A percentile compares a stretch with the other conserved stretches of the same genome.
phyloP scores from a whole-genome alignment of 53 echinoderm and acorn worm genomes.

The Pentamera pediparva region DNA sequence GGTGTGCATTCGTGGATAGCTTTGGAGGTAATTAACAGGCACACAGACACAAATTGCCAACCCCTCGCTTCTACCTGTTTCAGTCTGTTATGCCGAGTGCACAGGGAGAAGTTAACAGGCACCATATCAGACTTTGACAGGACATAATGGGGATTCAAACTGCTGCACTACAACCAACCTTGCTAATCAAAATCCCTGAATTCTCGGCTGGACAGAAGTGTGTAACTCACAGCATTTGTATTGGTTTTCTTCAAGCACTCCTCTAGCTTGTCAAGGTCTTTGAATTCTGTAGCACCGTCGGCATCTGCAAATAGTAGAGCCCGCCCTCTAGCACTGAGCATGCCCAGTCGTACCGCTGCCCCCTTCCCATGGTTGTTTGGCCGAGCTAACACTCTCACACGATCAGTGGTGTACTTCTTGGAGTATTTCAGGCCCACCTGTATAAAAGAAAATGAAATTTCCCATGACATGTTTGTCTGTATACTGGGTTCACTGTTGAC shows the following conservation, averaged over 20 bases:
- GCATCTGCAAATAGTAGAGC: slow-evolving; percentile 87
- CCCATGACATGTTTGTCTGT: no score
- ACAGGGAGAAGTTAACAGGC: no score
- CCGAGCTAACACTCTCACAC: slow-evolving; percentile 61
- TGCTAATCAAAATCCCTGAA: not conserved
- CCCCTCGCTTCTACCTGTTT: no score
- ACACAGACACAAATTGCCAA: no score
- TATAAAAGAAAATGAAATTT: not conserved
- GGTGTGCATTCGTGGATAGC: no score
- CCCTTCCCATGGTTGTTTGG: slow-evolving; percentile 85
- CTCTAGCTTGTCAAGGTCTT: slow-evolving; percentile 60
- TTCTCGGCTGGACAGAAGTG: no score
- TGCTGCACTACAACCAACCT: no score
- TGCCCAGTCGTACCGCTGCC: slow-evolving; percentile 82
- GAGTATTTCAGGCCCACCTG: slow-evolving; percentile 85
- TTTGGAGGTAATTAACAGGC: no score
- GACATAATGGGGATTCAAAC: no score
- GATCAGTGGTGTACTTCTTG: slow-evolving; percentile 61
- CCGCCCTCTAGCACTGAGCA: slow-evolving; percentile 84
- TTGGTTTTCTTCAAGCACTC: slow-evolving; percentile 55
- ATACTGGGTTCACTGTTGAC: no score
- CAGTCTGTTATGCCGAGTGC: no score
- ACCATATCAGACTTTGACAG: no score
- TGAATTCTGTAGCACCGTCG: slow-evolving; percentile 92
- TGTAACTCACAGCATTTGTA: slow-evolving; percentile 40